Evolutionary conservation across 2,113 vertebrate genomes (phyloP).

Genomic region (Gobio gobio): DNA sequence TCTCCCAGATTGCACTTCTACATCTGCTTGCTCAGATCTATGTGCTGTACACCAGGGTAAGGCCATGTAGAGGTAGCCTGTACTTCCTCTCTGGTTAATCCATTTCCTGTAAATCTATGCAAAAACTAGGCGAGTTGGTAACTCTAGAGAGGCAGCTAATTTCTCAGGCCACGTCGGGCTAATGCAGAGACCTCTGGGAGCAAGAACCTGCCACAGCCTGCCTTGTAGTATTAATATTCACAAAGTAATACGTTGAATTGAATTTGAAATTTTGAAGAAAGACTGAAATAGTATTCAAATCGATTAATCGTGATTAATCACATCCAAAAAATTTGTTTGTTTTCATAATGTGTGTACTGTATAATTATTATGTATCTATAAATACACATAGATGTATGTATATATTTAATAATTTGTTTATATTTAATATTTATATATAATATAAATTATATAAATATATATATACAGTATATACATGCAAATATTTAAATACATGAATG

Average conservation of each 20-base stretch:
- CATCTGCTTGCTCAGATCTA: background rate
- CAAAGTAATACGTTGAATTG: background rate
- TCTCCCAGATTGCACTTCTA: background rate
- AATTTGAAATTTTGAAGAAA: too few relatives aligned
- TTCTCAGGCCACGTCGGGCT: background rate
- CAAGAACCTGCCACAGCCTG: background rate
- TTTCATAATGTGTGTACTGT: too few relatives aligned
- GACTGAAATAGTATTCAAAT: too few relatives aligned
- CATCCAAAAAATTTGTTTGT: too few relatives aligned
- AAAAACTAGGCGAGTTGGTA: background rate
- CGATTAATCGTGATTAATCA: too few relatives aligned
- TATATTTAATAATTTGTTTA: too few relatives aligned
- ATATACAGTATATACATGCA: too few relatives aligned
- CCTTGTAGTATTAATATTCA: slow-evolving; percentile 63
- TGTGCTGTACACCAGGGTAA: background rate
- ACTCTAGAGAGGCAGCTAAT: background rate
- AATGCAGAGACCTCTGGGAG: slow-evolving; percentile 24
- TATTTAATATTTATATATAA: too few relatives aligned
- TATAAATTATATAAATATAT: too few relatives aligned
- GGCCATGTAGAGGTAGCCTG: background rate
- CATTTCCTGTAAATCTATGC: background rate
- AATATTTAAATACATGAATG: too few relatives aligned
- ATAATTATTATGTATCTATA: too few relatives aligned
- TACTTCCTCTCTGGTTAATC: background rate
- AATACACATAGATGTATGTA: too few relatives aligned